A percentile compares a stretch with the other conserved stretches of the same genome.
These are phyloP conservation scores for Cylas formicarius DNA, from an alignment of 1,140 invertebrate genomes.

Conservation along the genomic window DNA sequence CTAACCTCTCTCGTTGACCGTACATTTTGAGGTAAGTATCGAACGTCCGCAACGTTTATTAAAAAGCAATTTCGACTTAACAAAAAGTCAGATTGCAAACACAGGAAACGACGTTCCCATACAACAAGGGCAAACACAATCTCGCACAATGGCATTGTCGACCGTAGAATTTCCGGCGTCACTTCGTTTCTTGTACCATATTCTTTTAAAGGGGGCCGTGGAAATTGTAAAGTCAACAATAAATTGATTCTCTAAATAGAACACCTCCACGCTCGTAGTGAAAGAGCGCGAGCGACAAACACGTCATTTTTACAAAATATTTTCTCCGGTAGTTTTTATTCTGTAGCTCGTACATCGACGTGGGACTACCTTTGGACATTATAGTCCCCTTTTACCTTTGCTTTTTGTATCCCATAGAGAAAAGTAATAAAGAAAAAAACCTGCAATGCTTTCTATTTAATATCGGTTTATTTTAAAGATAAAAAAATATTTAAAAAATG, in stretches of 20 bases:
- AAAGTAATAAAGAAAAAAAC: too few species aligned
- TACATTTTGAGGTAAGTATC: too few species aligned
- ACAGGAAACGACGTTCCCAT: slow-evolving; percentile 15
- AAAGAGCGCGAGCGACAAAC: slow-evolving; percentile 27
- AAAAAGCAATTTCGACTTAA: slow-evolving; percentile 10
- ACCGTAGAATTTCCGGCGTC: slow-evolving; percentile 18
- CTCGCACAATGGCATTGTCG: slow-evolving; percentile 10
- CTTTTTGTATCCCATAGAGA: too few species aligned
- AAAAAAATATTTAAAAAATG: too few species aligned
- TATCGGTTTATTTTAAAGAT: too few species aligned
- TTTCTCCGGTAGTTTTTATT: too few species aligned
- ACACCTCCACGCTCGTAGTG: slow-evolving; percentile 24
- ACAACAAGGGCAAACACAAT: slow-evolving; percentile 11
- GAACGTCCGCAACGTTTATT: too few species aligned
- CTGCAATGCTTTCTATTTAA: too few species aligned
- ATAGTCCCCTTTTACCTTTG: too few species aligned
- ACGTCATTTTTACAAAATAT: slow-evolving; percentile 15
- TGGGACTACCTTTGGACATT: too few species aligned
- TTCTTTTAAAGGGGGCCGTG: slow-evolving; percentile 19
- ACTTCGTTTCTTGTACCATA: slow-evolving; percentile 18
- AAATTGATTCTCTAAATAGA: slow-evolving; percentile 27
- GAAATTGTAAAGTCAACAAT: slow-evolving; percentile 29
- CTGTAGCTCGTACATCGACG: too few species aligned
- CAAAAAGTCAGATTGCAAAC: slow-evolving; percentile 6
- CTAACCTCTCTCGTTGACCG: too few species aligned